Evolutionary conservation across 2,113 vertebrate species (phyloP).

Genomic region (Cavia porcellus): DNA sequence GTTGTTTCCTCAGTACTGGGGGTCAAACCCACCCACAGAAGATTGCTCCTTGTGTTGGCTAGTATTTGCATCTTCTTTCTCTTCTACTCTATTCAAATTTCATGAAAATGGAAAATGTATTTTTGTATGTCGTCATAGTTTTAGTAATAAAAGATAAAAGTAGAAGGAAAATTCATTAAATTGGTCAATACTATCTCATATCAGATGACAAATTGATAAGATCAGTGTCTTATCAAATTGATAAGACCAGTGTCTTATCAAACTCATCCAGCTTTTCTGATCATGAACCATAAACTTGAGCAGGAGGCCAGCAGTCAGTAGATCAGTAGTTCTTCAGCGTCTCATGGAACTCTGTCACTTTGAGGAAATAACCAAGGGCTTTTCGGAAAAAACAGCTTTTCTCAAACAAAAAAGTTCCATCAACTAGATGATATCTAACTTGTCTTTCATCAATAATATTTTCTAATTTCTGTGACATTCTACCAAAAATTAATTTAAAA

Average conservation of each 20-base stretch:
- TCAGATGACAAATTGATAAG: too few species aligned
- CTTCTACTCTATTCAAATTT: background rate
- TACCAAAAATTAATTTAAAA: slow-evolving; percentile 41
- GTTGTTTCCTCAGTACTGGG: background rate
- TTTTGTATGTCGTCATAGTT: background rate
- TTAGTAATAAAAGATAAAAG: slow-evolving; percentile 37
- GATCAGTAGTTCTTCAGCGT: background rate
- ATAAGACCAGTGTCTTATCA: too few species aligned
- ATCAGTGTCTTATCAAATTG: too few species aligned
- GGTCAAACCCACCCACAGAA: background rate
- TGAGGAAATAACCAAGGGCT: slow-evolving; percentile 29
- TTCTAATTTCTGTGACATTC: background rate
- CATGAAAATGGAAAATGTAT: background rate
- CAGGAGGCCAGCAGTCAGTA: background rate
- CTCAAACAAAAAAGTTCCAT: slow-evolving; percentile 10
- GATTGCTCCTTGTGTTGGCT: background rate
- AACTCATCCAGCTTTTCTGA: background rate
- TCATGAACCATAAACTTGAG: background rate
- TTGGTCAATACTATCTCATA: background rate
- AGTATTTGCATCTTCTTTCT: background rate
- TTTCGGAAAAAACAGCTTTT: slow-evolving; percentile 13
- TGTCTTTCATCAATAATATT: background rate
- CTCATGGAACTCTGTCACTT: background rate
- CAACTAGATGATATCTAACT: background rate
- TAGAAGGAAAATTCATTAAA: background rate